Conservation (phyloP, 2,888 invertebrate genomes). For the Trissoscelio sp. region DNA sequence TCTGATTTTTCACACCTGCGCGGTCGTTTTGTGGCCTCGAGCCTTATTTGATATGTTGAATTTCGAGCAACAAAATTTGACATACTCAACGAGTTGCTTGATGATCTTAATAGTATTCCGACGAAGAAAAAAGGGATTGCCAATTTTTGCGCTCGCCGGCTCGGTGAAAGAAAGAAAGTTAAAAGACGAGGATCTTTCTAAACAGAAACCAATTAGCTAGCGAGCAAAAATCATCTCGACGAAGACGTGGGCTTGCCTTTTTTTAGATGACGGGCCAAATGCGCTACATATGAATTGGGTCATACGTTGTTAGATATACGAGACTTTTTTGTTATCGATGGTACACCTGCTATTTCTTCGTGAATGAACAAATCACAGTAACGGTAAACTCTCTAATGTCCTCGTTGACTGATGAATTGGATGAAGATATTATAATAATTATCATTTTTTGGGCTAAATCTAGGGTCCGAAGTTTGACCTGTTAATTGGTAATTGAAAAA, state of each 20-base stretch:
- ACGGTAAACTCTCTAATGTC: slow-evolving; percentile 46
- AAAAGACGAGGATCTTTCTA: slow-evolving; percentile 41
- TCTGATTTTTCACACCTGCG: slow-evolving; percentile 74
- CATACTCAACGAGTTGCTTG: slow-evolving; percentile 65
- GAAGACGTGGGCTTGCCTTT: background rate
- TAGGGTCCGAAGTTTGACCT: background rate
- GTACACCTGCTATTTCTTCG: slow-evolving; percentile 48
- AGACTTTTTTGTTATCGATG: slow-evolving; percentile 29
- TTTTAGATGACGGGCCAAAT: slow-evolving; percentile 14
- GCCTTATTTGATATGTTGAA: slow-evolving; percentile 66
- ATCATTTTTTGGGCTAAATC: background rate
- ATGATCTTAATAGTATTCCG: slow-evolving; percentile 61
- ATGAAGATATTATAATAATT: slow-evolving; percentile 5
- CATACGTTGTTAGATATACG: slow-evolving; percentile 50
- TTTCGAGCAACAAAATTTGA: slow-evolving; percentile 64
- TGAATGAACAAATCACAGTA: slow-evolving; percentile 52
- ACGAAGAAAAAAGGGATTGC: slow-evolving; percentile 40
- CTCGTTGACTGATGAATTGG: slow-evolving; percentile 32
- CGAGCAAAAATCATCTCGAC: slow-evolving; percentile 19
- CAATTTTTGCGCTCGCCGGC: slow-evolving; percentile 41
- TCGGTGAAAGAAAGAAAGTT: slow-evolving; percentile 42
- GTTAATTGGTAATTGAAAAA: no score
- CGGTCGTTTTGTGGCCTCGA: slow-evolving; percentile 28
- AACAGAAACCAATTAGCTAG: slow-evolving; percentile 59
- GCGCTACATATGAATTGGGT: slow-evolving; percentile 56